Evolutionary conservation across 2,113 vertebrate genomes (phyloP), one percentile per base, ranked within the genome.

Genomic region (Pomatorhinus ruficollis): DNA sequence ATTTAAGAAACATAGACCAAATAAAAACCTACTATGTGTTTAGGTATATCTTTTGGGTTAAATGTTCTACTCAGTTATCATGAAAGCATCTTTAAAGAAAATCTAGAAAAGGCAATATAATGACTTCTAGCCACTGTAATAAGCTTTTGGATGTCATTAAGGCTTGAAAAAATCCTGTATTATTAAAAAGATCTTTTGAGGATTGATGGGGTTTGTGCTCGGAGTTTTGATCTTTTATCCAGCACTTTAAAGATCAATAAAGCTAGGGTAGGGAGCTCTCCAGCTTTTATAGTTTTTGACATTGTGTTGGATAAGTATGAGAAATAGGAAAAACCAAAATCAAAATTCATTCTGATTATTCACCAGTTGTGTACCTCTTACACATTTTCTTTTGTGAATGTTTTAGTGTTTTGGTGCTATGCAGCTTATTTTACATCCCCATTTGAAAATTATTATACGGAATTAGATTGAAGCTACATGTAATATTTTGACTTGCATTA

Each of bases 211-310:
- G 9, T 86, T 97, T 97, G 65, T 89, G 60, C 83, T 74, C 57
- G 71, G 44, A 95, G 75, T 24, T 81, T 92, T 96, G 35, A 76
- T 94, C 33, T 93, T 90, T 94, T 96, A 94, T 81, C 16, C 47
- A 69, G 83, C 59, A 87, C 56, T 93, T 96, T 71, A 92, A 93
- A 94, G 45, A 82, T 27, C n/a, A 3, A 49, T 79, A 70, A 65
- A 92, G 90, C 69, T 82, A 94, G 31, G 83, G 37, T 54, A 74
- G 54, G 11, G 49, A 83, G 2, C 14, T 74, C 49, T 97, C n/a
- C 28, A 83, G n/a, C 19, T 95, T 85, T 82, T 92, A 12, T 84
- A 56, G 8, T 77, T 90, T 94, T 70, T 90, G 53, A 14, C 61
- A 68, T 21, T 85, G 56, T 77, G 40, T 39, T 94, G 28, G 47